These are phyloP conservation scores for Pristionchus fissidentatus DNA, from an alignment of 2,888 invertebrate species.

Conservation along the genomic window DNA sequence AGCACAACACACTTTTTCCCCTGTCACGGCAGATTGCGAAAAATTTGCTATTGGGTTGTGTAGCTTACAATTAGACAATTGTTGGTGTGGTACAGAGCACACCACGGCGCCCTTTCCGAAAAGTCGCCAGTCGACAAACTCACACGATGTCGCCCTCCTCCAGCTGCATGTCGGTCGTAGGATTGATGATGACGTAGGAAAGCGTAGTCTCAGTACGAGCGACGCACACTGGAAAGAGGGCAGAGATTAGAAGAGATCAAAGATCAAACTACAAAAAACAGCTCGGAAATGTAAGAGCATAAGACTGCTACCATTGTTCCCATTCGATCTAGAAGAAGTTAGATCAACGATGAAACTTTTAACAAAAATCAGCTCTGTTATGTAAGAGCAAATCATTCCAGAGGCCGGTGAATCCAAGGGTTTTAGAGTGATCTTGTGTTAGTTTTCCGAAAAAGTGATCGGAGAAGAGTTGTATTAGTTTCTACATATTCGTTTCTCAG, in stretches of 20 bases:
- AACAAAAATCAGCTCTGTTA: not conserved
- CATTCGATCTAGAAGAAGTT: too few relatives aligned
- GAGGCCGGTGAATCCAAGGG: too few relatives aligned
- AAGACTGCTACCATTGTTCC: not conserved
- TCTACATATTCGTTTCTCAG: too few relatives aligned
- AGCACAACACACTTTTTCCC: not conserved
- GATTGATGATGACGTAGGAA: slow-evolving; percentile 97
- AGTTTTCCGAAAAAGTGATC: too few relatives aligned
- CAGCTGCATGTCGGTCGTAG: slow-evolving; percentile 94
- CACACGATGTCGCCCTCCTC: slow-evolving; percentile 96
- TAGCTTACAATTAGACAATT: not conserved
- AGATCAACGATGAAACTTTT: not conserved
- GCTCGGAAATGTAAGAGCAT: slow-evolving; percentile 19
- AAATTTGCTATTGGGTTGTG: too few relatives aligned
- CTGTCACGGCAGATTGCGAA: too few relatives aligned
- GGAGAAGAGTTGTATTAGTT: too few relatives aligned
- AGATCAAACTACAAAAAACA: slow-evolving; percentile 50
- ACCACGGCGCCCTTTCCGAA: not conserved
- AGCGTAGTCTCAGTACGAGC: slow-evolving; percentile 82
- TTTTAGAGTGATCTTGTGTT: too few relatives aligned
- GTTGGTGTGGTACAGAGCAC: not conserved
- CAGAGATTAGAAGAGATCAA: too few relatives aligned
- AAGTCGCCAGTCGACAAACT: slow-evolving; percentile 76
- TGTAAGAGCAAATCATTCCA: not conserved
- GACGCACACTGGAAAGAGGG: slow-evolving; percentile 21